These are phyloP conservation scores for Typhlichthys eigenmanni DNA, from an alignment of 2,797 vertebrate species.

Conservation along the genomic window DNA sequence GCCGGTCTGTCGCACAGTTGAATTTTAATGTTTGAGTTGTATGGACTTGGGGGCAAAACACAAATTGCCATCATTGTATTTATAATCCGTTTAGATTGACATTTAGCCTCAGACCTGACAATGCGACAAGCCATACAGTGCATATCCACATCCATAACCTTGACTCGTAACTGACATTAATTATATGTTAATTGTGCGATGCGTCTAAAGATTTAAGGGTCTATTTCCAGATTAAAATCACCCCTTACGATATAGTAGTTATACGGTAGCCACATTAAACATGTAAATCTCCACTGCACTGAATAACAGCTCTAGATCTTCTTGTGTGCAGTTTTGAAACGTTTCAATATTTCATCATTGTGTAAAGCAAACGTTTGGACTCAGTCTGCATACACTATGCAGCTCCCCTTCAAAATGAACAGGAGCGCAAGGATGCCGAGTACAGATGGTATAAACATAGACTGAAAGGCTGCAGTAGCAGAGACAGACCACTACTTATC, in stretches of 20 bases:
- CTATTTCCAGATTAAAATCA: conserved; percentile 61
- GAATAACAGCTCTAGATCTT: no score
- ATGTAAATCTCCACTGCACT: no score
- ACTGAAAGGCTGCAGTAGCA: conserved; percentile 46
- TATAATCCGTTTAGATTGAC: conserved; percentile 69
- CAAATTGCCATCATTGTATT: conserved; percentile 59
- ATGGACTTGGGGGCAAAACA: conserved; percentile 38
- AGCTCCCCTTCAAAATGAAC: conserved; percentile 41
- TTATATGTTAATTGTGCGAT: conserved; percentile 74
- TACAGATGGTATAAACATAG: conserved; percentile 30
- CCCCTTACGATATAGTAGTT: conserved; percentile 32
- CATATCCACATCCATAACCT: conserved; percentile 74
- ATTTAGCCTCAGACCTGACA: conserved; percentile 78
- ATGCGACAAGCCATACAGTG: conserved; percentile 72
- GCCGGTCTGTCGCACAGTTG: background rate
- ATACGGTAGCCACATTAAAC: no score
- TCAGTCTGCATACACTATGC: conserved; percentile 11
- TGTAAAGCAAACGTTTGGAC: no score
- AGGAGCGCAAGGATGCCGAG: conserved; percentile 32
- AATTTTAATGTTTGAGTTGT: no score
- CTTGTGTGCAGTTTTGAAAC: no score
- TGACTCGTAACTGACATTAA: conserved; percentile 65
- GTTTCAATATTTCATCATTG: no score
- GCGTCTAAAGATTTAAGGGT: conserved; percentile 63
- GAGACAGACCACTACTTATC: conserved; percentile 45